A percentile compares a stretch with the other conserved stretches of the same genome.
phyloP scores from a whole-genome alignment of 1,140 invertebrate genomes.

The Drosophila azteca region DNA sequence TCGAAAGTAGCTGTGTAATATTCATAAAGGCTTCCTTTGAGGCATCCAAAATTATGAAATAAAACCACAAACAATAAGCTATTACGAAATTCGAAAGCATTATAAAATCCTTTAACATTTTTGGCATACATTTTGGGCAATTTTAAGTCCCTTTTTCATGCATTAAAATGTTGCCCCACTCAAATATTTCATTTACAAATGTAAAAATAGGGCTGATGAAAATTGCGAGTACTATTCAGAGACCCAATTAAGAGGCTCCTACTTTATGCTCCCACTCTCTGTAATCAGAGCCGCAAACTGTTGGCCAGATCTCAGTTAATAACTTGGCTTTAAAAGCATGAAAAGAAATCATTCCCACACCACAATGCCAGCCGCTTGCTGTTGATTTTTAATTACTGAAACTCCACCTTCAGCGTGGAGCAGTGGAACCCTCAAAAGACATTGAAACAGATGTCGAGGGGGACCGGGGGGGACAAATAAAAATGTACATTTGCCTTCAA shows the following conservation, averaged over 20 bases:
- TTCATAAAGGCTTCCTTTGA: too few relatives aligned
- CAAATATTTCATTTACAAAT: too few relatives aligned
- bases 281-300: too few relatives aligned
- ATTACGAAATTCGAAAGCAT: too few relatives aligned
- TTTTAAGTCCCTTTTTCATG: too few relatives aligned
- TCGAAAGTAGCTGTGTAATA: too few relatives aligned
- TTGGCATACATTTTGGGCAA: too few relatives aligned
- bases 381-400: conserved; percentile 72
- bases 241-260: not conserved
- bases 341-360: not conserved
- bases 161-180: too few relatives aligned
- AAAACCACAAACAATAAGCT: too few relatives aligned
- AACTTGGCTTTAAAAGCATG: not conserved
- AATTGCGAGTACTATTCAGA: not conserved
- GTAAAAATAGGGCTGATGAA: too few relatives aligned
- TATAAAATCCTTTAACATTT: too few relatives aligned
- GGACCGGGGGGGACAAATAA: not conserved
- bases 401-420: conserved; percentile 11
- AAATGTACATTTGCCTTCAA: conserved; percentile 50
- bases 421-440: conserved; percentile 19
- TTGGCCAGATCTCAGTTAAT: not conserved
- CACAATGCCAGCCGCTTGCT: conserved; percentile 12
- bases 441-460: conserved; percentile 33
- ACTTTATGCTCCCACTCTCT: not conserved
- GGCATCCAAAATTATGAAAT: too few relatives aligned